Conservation (phyloP, 2,113 vertebrate genomes). For the Columba livia region DNA sequence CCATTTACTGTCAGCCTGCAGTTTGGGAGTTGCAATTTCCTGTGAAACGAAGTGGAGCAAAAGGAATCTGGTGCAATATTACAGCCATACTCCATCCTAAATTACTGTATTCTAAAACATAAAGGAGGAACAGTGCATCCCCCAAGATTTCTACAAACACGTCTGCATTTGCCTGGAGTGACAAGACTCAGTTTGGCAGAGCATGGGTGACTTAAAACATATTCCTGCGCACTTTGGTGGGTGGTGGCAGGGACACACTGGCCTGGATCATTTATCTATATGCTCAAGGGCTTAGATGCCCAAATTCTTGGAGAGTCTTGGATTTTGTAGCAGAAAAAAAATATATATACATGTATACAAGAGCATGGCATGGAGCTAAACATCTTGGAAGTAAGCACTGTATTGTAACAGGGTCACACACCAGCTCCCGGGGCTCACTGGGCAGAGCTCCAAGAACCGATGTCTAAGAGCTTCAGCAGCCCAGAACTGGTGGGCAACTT, state of each 20-base stretch:
- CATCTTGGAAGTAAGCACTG: not conserved
- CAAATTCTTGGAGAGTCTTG: not conserved
- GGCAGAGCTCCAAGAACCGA: not conserved
- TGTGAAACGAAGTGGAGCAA: accelerated
- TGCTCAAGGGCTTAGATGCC: not conserved
- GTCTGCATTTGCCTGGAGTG: not conserved
- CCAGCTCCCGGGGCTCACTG: not conserved
- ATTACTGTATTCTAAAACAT: not conserved
- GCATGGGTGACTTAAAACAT: accelerated
- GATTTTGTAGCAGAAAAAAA: not conserved
- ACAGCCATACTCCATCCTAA: not conserved
- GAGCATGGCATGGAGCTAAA: accelerated
- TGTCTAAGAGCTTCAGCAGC: not conserved
- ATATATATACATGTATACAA: not conserved
- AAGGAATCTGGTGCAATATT: not conserved
- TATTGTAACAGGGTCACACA: not conserved
- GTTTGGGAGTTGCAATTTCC: not conserved
- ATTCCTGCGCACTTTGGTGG: not conserved
- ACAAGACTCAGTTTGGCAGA: not conserved
- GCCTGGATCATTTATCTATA: accelerated
- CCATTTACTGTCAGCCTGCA: accelerated
- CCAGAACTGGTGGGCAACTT: not conserved
- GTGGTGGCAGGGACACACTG: accelerated
- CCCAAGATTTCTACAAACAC: not conserved
- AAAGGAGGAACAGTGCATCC: not conserved